Conservation (phyloP, 2,888 invertebrate species). For the Leptinotarsa rubiginosa region DNA sequence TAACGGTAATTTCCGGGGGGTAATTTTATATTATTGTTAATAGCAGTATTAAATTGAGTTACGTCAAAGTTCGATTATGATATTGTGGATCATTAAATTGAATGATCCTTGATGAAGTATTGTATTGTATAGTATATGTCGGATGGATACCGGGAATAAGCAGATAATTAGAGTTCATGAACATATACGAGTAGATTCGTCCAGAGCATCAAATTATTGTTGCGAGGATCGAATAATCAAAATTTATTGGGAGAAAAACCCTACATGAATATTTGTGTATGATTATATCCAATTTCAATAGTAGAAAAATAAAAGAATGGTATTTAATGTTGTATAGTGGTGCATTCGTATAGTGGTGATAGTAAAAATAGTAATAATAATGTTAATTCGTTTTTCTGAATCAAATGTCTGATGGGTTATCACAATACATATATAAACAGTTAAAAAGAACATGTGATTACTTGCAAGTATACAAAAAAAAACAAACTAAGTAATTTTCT, state of each 20-base stretch:
- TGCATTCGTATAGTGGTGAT: no score
- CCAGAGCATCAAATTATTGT: not conserved
- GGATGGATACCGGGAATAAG: not conserved
- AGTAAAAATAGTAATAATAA: no score
- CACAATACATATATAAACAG: no score
- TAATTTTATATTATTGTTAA: constrained; percentile 13
- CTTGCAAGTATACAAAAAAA: no score
- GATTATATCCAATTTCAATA: no score
- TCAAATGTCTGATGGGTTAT: no score
- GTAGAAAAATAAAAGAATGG: no score
- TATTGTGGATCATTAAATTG: constrained; percentile 10
- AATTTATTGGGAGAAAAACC: not conserved
- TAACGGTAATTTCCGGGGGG: not conserved
- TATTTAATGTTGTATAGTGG: no score
- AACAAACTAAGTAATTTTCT: no score
- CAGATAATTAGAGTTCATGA: constrained; percentile 1
- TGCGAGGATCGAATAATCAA: not conserved
- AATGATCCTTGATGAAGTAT: constrained; percentile 16
- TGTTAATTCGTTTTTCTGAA: no score
- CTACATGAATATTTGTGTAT: no score
- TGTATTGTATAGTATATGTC: not conserved
- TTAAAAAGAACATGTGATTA: no score
- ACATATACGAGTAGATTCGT: not conserved
- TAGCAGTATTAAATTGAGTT: constrained; percentile 10
- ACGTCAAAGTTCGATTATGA: constrained; percentile 7